Evolutionary conservation across 2,113 vertebrate genomes (phyloP).

Genomic region (Lampris incognitus): DNA sequence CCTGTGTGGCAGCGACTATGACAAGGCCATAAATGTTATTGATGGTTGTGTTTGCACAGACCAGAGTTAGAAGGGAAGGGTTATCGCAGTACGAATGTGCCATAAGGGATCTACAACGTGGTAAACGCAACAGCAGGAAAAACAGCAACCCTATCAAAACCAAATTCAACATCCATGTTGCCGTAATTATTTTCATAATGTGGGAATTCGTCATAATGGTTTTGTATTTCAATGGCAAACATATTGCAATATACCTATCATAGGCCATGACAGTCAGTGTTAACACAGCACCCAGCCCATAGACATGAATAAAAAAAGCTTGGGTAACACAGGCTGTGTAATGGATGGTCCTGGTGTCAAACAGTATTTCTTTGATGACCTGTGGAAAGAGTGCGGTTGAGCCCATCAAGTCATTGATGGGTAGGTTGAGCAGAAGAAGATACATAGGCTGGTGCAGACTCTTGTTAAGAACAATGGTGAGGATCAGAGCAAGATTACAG

Average conservation of each 20-base stretch:
- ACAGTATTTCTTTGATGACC: conserved; percentile 65
- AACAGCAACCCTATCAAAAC: conserved; percentile 68
- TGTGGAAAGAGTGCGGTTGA: conserved; percentile 70
- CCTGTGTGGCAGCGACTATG: conserved; percentile 23
- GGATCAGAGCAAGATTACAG: conserved; percentile 77
- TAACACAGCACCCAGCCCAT: conserved; percentile 63
- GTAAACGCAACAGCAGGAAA: conserved; percentile 73
- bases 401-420: conserved; percentile 78
- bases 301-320: conserved; percentile 82
- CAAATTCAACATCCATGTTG: conserved; percentile 66
- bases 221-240: conserved; percentile 77
- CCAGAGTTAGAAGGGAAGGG: conserved; percentile 67
- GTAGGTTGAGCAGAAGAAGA: conserved; percentile 77
- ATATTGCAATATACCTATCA: conserved; percentile 83
- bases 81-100: conserved; percentile 77
- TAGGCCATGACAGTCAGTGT: conserved; percentile 80
- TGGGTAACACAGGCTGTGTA: conserved; percentile 73
- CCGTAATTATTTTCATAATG: conserved; percentile 65
- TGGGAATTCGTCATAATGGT: conserved; percentile 70
- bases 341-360: conserved; percentile 54
- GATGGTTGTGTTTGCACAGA: conserved; percentile 70
- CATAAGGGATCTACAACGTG: conserved; percentile 70
- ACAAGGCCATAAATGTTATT: conserved; percentile 78
- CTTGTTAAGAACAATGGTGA: conserved; percentile 75
- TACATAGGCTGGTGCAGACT: conserved; percentile 81